phyloP scores from a whole-genome alignment of 2,113 vertebrate species.

The Glaucomys volans region DNA sequence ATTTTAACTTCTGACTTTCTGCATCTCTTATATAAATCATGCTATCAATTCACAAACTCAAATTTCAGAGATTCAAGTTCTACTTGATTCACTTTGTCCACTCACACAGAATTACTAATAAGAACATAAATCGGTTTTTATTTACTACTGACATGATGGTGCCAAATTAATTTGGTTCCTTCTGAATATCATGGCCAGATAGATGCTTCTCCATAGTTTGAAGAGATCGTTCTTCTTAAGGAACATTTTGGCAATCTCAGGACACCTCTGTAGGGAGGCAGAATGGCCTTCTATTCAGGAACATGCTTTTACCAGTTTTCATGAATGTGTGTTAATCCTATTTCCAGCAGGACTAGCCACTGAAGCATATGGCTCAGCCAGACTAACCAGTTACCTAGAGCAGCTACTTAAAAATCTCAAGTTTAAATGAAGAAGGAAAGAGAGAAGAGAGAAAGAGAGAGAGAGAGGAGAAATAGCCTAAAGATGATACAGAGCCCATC shows the following conservation, averaged over 20 bases:
- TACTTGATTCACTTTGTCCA: background rate
- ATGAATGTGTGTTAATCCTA: background rate
- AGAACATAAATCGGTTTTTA: slow-evolving; percentile 10
- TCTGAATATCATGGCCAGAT: background rate
- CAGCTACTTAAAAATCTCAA: slow-evolving; percentile 28
- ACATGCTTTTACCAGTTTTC: background rate
- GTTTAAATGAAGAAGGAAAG: background rate
- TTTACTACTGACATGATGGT: background rate
- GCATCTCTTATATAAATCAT: background rate
- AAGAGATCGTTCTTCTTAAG: background rate
- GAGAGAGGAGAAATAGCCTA: background rate
- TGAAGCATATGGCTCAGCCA: background rate
- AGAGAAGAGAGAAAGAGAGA: background rate
- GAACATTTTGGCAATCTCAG: background rate
- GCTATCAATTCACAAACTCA: background rate
- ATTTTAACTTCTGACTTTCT: slow-evolving; percentile 30
- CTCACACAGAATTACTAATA: slow-evolving; percentile 9
- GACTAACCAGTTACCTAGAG: background rate
- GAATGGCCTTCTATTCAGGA: background rate
- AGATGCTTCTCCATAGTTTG: background rate
- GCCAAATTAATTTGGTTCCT: background rate
- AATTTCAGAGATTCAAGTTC: slow-evolving; percentile 17
- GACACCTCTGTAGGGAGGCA: background rate
- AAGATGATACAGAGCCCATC: background rate
- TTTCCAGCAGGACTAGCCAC: background rate